These are phyloP conservation scores for Embidobia sp. DNA, from an alignment of 2,888 invertebrate species.

Conservation along the genomic window DNA sequence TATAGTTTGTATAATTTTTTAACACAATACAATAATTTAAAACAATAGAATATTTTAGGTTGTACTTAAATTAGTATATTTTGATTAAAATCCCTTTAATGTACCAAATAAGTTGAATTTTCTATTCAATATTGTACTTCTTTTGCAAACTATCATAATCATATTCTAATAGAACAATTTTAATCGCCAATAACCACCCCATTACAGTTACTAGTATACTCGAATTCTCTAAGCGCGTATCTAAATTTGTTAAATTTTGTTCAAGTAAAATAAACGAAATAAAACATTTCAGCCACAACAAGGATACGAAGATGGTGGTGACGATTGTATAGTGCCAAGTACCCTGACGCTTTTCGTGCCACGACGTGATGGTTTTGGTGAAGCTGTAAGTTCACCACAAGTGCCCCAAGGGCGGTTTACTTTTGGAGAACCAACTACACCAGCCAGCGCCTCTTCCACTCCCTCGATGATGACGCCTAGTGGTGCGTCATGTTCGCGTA, in stretches of 20 bases:
- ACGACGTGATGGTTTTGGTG: constrained; percentile 93
- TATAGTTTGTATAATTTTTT: too few species aligned
- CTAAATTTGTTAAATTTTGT: constrained; percentile 1
- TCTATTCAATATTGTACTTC: too few species aligned
- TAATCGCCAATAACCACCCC: too few species aligned
- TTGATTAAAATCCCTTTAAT: too few species aligned
- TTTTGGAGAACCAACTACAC: constrained; percentile 84
- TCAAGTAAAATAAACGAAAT: too few species aligned
- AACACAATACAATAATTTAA: too few species aligned
- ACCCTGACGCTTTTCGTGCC: constrained; percentile 94
- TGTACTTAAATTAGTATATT: too few species aligned
- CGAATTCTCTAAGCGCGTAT: neutral
- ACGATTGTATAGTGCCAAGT: constrained; percentile 93
- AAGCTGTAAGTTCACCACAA: constrained; percentile 95
- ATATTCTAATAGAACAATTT: too few species aligned
- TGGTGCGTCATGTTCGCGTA: constrained; percentile 68
- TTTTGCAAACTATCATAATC: too few species aligned
- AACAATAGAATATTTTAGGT: too few species aligned
- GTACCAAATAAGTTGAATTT: too few species aligned
- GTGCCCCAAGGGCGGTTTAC: constrained; percentile 86
- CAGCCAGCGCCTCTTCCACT: constrained; percentile 74
- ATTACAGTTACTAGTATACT: too few species aligned
- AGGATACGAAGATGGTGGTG: constrained; percentile 86
- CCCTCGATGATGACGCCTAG: constrained; percentile 71
- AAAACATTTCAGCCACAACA: constrained; percentile 82